Conservation (phyloP, 2,113 vertebrate species). For the rat (Rattus norvegicus) region GRCr8 NC_086028.1:65046001-65046500, state of each 20-base stretch:
- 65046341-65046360: neutral
- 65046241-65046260: neutral
- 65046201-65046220: neutral
- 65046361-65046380: neutral
- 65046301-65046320: neutral
- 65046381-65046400: neutral
- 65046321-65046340: neutral
- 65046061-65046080: neutral
- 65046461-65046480: neutral
- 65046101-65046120: neutral
- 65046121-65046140: neutral
- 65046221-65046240: neutral
- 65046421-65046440: neutral
- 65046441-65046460: fast-evolving
- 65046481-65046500: neutral
- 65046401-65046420: neutral
- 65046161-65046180: neutral
- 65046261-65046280: neutral
- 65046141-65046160: neutral
- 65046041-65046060: fast-evolving
- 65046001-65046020: neutral
- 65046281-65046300: neutral
- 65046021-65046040: fast-evolving
- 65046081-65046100: neutral
- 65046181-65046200: neutral